phyloP scores from a whole-genome alignment of 2,113 vertebrate genomes.

The Cyphomyrus plagiostoma region DNA sequence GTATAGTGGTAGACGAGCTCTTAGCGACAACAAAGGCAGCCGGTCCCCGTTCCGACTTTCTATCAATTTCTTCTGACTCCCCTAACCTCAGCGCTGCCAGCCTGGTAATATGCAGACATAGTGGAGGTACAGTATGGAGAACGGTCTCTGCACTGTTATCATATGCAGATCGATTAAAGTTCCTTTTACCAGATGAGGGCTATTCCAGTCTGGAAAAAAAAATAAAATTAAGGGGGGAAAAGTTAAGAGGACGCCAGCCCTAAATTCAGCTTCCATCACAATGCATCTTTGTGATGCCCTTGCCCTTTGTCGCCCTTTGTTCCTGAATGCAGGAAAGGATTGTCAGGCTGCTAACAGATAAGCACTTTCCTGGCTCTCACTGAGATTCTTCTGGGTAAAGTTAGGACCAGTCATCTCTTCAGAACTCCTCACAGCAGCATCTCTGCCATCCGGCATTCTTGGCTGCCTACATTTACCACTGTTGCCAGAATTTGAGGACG shows the following conservation, averaged over 20 bases:
- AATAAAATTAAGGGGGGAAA: background rate
- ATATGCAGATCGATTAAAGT: background rate
- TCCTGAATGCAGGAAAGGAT: background rate
- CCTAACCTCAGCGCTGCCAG: background rate
- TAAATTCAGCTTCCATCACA: background rate
- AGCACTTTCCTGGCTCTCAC: background rate
- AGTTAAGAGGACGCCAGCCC: background rate
- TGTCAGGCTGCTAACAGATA: background rate
- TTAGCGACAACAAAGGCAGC: background rate
- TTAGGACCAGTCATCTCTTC: background rate
- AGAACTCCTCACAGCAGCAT: background rate
- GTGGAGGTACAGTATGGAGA: background rate
- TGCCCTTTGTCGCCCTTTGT: background rate
- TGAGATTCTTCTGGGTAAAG: background rate
- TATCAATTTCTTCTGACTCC: background rate
- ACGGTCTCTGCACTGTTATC: background rate
- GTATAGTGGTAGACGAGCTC: background rate
- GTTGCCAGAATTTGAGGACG: background rate
- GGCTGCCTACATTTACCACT: background rate
- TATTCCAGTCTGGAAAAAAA: background rate
- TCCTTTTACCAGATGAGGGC: background rate
- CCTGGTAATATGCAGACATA: background rate
- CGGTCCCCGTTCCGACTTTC: background rate
- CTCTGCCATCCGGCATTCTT: background rate
- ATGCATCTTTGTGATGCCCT: background rate